Conservation (phyloP, 23 tunicate species). For the Clavelina lepadiformis region DNA sequence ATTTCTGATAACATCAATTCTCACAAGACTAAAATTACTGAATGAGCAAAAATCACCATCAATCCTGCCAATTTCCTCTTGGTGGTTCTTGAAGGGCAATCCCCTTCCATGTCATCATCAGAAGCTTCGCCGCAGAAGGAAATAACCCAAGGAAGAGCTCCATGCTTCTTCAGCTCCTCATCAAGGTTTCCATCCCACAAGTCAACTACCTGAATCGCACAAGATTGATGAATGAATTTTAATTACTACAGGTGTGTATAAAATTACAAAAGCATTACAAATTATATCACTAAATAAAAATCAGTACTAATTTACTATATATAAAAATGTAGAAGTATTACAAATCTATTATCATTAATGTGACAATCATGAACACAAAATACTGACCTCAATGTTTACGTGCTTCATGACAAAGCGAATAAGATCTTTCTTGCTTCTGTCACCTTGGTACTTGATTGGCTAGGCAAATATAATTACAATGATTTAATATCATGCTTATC, state of each 20-base stretch:
- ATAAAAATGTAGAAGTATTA: background rate
- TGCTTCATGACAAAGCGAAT: conserved; percentile 78
- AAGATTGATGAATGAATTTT: background rate
- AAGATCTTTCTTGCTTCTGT: conserved; percentile 77
- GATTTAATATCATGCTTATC: background rate
- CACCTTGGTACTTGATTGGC: conserved; percentile 86
- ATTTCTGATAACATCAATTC: too few species aligned
- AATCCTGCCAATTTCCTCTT: conserved; percentile 76
- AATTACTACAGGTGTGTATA: background rate
- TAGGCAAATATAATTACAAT: conserved; percentile 3
- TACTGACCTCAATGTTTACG: conserved; percentile 64
- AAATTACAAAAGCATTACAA: background rate
- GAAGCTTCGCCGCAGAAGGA: conserved; percentile 61
- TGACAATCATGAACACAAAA: too few species aligned
- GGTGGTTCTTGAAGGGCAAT: conserved; percentile 79
- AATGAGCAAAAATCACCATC: too few species aligned
- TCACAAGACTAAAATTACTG: too few species aligned
- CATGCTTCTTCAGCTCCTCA: conserved; percentile 27
- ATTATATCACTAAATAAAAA: background rate
- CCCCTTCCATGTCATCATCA: conserved; percentile 45
- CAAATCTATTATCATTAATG: too few species aligned
- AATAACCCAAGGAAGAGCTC: conserved; percentile 71
- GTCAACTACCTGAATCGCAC: conserved; percentile 53
- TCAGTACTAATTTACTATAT: background rate
- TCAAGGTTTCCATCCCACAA: conserved; percentile 77